These are phyloP conservation scores for Ancistrus triradiatus DNA, from an alignment of 2,113 vertebrate genomes.

Conservation along the genomic window DNA sequence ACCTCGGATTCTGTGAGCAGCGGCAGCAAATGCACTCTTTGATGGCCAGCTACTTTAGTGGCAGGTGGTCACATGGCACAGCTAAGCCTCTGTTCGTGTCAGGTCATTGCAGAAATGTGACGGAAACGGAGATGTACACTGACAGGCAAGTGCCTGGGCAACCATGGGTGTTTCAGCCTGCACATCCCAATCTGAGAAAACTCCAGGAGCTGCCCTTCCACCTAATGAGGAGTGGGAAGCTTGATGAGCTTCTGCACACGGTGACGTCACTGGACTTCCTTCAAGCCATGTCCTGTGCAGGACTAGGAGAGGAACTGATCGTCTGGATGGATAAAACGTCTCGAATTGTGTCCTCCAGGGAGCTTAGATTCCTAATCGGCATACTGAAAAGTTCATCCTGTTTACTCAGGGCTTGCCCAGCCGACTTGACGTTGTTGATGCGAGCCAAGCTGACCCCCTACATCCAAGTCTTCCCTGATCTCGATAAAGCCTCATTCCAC, in stretches of 20 bases:
- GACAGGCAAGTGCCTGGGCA: slow-evolving; percentile 59
- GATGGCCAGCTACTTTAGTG: slow-evolving; percentile 66
- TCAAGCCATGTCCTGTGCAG: slow-evolving; percentile 61
- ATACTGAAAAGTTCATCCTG: slow-evolving; percentile 58
- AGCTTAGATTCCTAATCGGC: slow-evolving; percentile 57
- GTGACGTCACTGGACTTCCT: slow-evolving; percentile 63
- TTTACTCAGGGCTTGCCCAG: slow-evolving; percentile 51
- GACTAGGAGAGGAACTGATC: slow-evolving; percentile 57
- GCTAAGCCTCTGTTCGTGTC: slow-evolving; percentile 47
- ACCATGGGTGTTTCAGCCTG: slow-evolving; percentile 54
- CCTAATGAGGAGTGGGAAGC: slow-evolving; percentile 56
- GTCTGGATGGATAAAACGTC: slow-evolving; percentile 55
- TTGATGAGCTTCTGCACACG: slow-evolving; percentile 55
- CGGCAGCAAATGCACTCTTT: slow-evolving; percentile 53
- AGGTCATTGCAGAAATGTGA: slow-evolving; percentile 1
- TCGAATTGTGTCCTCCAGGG: slow-evolving; percentile 44
- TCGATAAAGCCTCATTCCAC: slow-evolving; percentile 52
- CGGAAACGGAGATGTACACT: slow-evolving; percentile 29
- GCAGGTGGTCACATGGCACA: slow-evolving; percentile 52
- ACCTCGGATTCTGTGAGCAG: slow-evolving; percentile 50
- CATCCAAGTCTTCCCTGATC: slow-evolving; percentile 54
- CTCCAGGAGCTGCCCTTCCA: slow-evolving; percentile 68
- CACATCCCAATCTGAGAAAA: slow-evolving; percentile 58
- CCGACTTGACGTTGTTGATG: slow-evolving; percentile 57
- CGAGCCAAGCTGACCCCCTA: slow-evolving; percentile 64